Conservation (phyloP, 2,888 invertebrate species). For the Galeruca laticollis region DNA sequence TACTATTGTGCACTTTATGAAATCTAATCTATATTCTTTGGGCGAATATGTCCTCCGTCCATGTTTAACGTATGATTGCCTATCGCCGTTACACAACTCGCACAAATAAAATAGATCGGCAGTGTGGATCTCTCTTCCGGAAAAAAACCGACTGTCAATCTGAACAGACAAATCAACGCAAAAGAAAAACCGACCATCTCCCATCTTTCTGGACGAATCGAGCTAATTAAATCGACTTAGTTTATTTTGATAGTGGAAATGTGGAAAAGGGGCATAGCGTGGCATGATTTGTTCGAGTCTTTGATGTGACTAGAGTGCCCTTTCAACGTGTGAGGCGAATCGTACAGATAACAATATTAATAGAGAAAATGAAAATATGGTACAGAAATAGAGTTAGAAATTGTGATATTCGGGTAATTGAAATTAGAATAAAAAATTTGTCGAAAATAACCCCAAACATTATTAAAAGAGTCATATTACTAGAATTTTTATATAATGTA, state of each 20-base stretch:
- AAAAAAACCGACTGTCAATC: slow-evolving; percentile 40
- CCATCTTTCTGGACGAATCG: slow-evolving; percentile 15
- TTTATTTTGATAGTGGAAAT: slow-evolving; percentile 28
- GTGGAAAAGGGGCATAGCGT: not conserved
- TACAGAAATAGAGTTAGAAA: not conserved
- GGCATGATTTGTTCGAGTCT: slow-evolving; percentile 16
- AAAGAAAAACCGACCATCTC: slow-evolving; percentile 12
- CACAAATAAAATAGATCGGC: slow-evolving; percentile 39
- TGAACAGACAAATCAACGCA: slow-evolving; percentile 21
- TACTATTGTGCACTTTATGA: too few relatives aligned
- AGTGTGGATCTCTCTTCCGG: slow-evolving; percentile 15
- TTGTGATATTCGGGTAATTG: not conserved
- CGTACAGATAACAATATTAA: slow-evolving; percentile 22
- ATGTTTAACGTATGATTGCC: not conserved
- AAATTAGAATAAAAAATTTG: too few relatives aligned
- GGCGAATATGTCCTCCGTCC: not conserved
- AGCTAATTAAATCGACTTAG: slow-evolving; percentile 31
- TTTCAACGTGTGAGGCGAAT: slow-evolving; percentile 16
- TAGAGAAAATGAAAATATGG: not conserved
- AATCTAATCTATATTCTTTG: too few relatives aligned
- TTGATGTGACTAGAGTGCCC: not conserved
- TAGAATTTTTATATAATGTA: too few relatives aligned
- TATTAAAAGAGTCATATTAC: too few relatives aligned
- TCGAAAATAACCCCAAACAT: too few relatives aligned
- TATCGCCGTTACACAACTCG: slow-evolving; percentile 36